Evolutionary conservation across 2,113 vertebrate genomes (phyloP).

Genomic region (Willisornis vidua): DNA sequence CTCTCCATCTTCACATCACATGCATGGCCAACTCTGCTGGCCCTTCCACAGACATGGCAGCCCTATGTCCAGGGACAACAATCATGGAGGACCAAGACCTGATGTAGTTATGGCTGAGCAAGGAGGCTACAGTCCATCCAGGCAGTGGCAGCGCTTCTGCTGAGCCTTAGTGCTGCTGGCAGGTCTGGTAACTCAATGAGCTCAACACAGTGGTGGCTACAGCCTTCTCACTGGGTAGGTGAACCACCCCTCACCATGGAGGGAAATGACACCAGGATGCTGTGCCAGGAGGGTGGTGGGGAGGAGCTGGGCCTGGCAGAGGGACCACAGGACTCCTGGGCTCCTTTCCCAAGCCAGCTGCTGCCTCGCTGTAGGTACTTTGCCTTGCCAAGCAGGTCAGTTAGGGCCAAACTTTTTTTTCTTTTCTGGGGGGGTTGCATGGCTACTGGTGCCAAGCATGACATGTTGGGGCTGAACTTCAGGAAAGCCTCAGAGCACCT

Average conservation of each 20-base stretch:
- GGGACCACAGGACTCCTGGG: background rate
- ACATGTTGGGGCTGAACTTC: conserved; percentile 53
- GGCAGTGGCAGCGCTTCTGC: fast-evolving
- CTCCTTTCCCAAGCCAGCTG: background rate
- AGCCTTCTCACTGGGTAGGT: background rate
- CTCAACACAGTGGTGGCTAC: background rate
- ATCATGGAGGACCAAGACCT: background rate
- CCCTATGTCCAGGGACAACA: background rate
- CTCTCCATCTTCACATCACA: background rate
- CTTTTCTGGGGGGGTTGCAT: background rate
- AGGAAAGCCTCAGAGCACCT: conserved; percentile 44
- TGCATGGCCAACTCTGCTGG: fast-evolving
- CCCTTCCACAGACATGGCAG: fast-evolving
- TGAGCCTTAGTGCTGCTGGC: fast-evolving
- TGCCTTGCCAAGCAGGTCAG: conserved; percentile 36
- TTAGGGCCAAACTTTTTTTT: conserved; percentile 18
- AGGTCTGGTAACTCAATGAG: background rate
- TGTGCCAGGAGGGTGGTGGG: background rate
- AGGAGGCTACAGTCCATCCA: background rate
- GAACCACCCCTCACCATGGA: background rate
- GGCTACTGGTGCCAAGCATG: background rate
- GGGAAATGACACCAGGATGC: background rate
- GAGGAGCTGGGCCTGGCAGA: background rate
- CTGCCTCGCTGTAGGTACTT: conserved; percentile 28
- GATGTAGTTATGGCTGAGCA: background rate